Evolutionary conservation across 2,797 vertebrate species (phyloP), one percentile per base, ranked within the genome.

Genomic region (Fundulus diaphanus): DNA sequence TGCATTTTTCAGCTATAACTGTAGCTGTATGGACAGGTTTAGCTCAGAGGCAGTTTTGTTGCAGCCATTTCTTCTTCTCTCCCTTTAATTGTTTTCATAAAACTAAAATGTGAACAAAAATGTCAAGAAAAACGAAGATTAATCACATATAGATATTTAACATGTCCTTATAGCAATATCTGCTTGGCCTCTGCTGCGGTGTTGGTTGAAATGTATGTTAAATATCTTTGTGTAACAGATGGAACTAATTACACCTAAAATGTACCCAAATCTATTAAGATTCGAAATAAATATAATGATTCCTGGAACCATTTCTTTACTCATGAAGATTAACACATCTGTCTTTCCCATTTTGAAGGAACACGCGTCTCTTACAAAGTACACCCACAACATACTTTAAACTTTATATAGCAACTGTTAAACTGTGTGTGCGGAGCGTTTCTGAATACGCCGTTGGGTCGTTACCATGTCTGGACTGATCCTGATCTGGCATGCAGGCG

Each of bases 401-500:
- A 6, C n/a, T 65, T 2, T 63, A 40, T 65, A 40, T n/a, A 40
- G 35, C 22, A 65, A 18, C 33, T 24, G 20, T 20, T 59, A 20
- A 57, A 57, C 56, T 7, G 16, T 33, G 9, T 8, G 31, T 18
- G 29, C 33, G 24, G 44, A 35, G 20, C 52, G 16, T 70, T 18
- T 54, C 27, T 75, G 46, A 51, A 6, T 27, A 54, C 18, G 22
- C 18, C 20, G 13, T 22, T 20, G 11, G 51, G 22, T 18, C 73
- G 92, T 93, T 90, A 99, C 98, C 97, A 89, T n/a, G 91, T 68
- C 74, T 88, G 22, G 85, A 74, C 0, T 4, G 78, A 20, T 97
- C 91, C 5, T 83, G 77, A 7, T 73, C 74, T 5, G 63, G 86
- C 83, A 59, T 83, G 79, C 37, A 94, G 35, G 86, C 89, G 82